Base-by-base conservation (phyloP, 1,140 invertebrate genomes). In the Proales similis region DNA sequence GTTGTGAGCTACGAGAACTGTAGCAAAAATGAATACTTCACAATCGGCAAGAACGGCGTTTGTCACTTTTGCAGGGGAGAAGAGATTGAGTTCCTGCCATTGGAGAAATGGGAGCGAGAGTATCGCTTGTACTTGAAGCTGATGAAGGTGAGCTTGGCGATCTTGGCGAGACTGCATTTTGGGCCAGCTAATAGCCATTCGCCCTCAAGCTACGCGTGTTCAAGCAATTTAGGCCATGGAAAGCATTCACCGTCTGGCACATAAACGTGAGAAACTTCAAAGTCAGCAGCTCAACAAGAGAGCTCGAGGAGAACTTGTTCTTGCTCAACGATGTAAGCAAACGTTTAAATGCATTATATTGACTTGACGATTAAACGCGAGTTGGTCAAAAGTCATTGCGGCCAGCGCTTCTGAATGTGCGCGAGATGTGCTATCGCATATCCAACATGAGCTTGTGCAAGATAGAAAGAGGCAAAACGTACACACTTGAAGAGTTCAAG, bases 241-340 rank as follows among this genome's bases (percentile, higher is more conserved):
- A 88, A 72, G 82, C 84, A 0, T 87, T 88, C 71, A 85, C 83
- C 67, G 79, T 84, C 0, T 89, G 87, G 87, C 77, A 80, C 33
- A 85, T 85, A 68, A 83, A 82, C n/a, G 80, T 88, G 14, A 74
- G 81, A 22, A 82, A 79, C 65, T 79, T 79, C 32, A 88, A 87
- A 71, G 80, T 83, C 43, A 77, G 70, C 36, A 70, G 73, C 6
- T 81, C 82, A 0, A 80, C 79, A 12, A 79, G 77, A 38, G 73
- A 75, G 62, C 68, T 90, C 0, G 74, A 79, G 12, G 79, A 83
- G 29, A 81, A 84, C 70, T 73, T 88, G 3, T 87, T 88, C 65
- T 81, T 84, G 63, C 80, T 83, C 0, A 85, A 87, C 66, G 79
- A 80, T 26, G 74, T 75, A 67, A 72, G 68, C 68, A 27, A 19